These are phyloP conservation scores for Gallinago nigripennis DNA, from an alignment of 2,797 vertebrate genomes.

Conservation along the genomic window DNA sequence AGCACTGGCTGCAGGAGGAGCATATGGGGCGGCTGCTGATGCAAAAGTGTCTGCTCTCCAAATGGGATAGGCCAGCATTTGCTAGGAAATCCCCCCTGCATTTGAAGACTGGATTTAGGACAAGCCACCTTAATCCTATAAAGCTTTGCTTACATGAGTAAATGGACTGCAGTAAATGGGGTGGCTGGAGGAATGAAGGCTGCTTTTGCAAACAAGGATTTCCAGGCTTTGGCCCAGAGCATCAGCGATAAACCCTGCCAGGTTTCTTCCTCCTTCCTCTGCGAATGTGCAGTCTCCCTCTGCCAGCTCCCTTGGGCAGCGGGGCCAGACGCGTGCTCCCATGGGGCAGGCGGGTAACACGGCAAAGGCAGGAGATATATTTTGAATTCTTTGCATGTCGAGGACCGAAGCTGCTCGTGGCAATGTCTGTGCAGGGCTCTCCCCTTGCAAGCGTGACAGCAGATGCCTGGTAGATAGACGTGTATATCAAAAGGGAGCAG, in stretches of 20 bases:
- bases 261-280: not conserved
- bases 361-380: not conserved
- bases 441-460: accelerated
- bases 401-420: not conserved
- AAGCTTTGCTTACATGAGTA: constrained; percentile 18
- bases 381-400: not conserved
- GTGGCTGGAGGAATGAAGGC: not conserved
- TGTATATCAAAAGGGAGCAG: not conserved
- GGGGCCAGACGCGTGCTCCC: not conserved
- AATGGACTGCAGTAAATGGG: not conserved
- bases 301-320: not conserved
- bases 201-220: not conserved
- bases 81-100: not conserved
- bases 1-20: not conserved
- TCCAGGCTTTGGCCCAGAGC: not conserved
- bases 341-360: not conserved
- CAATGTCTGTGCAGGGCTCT: not conserved
- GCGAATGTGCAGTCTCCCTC: not conserved
- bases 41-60: not conserved
- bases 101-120: constrained; percentile 49
- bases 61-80: not conserved
- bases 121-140: constrained; percentile 27
- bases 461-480: accelerated
- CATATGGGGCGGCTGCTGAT: not conserved
- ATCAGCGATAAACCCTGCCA: not conserved